phyloP scores from a whole-genome alignment of 2,888 invertebrate genomes.

The Disparrhopalites patrizii region DNA sequence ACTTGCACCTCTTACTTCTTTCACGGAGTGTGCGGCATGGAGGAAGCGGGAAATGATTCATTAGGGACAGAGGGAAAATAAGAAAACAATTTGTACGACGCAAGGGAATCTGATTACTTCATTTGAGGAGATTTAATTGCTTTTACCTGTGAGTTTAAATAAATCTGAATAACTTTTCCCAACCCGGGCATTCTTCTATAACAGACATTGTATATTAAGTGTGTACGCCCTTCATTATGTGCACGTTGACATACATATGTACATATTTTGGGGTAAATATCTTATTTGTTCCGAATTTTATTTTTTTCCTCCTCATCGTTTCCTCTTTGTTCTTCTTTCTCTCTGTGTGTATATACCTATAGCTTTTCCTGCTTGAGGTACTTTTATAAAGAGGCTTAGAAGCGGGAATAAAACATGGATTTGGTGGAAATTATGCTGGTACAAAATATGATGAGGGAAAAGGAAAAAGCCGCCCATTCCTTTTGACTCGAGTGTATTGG shows the following conservation, averaged over 20 bases:
- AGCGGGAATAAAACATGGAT: too few relatives aligned
- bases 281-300: neutral
- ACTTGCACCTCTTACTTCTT: conserved; percentile 8
- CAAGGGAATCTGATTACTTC: conserved; percentile 21
- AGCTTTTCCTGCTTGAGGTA: too few relatives aligned
- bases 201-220: too few relatives aligned
- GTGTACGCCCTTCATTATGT: too few relatives aligned
- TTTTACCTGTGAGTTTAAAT: conserved; percentile 22
- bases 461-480: too few relatives aligned
- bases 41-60: conserved; percentile 1
- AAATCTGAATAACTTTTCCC: conserved; percentile 15
- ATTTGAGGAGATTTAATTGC: conserved; percentile 19
- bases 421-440: too few relatives aligned
- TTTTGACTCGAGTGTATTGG: too few relatives aligned
- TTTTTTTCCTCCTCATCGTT: neutral
- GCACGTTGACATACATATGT: too few relatives aligned
- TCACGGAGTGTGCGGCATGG: neutral
- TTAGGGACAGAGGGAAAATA: conserved; percentile 10
- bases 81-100: conserved; percentile 18
- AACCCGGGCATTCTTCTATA: too few relatives aligned
- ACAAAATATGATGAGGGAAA: too few relatives aligned
- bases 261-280: neutral
- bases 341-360: too few relatives aligned
- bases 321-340: neutral
- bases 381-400: too few relatives aligned